A percentile compares a stretch with the other conserved stretches of the same genome.
Evolutionary conservation across 2,113 vertebrate genomes (phyloP).

Genomic region (Apodemus speciosus): DNA sequence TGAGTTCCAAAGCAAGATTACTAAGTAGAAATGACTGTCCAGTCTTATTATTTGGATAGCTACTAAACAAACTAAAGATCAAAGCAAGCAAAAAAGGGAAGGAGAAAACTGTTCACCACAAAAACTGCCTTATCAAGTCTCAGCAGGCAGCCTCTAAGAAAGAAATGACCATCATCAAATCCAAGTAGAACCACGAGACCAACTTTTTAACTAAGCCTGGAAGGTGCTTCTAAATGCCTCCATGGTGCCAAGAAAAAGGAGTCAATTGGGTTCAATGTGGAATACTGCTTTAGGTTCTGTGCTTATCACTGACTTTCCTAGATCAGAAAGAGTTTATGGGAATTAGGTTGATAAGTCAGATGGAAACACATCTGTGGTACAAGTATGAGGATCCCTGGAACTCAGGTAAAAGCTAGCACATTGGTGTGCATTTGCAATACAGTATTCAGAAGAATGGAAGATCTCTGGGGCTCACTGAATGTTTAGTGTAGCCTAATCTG

Average conservation of each 20-base stretch:
- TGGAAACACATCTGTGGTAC: background rate
- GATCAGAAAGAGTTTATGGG: background rate
- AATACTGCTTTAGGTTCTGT: background rate
- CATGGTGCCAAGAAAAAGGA: background rate
- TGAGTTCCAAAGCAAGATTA: constrained; percentile 76
- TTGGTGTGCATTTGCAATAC: background rate
- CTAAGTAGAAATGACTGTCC: constrained; percentile 80
- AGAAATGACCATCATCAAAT: constrained; percentile 12
- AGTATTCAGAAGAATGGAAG: background rate
- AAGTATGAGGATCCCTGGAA: too few relatives aligned
- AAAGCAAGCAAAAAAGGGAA: constrained; percentile 18
- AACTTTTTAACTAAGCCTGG: background rate
- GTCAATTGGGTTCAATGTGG: background rate
- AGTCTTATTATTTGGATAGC: constrained; percentile 73
- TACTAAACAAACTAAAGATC: constrained; percentile 77
- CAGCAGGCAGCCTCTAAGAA: background rate
- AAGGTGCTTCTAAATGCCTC: background rate
- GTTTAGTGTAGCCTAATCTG: background rate
- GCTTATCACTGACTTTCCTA: too few relatives aligned
- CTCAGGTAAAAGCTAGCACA: background rate
- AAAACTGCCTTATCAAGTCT: constrained; percentile 26
- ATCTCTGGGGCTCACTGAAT: too few relatives aligned
- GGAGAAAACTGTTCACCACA: constrained; percentile 49
- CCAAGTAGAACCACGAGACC: background rate
- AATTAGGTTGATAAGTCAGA: background rate